Conservation (phyloP, 2,113 vertebrate species). For the Lonchura striata region DNA sequence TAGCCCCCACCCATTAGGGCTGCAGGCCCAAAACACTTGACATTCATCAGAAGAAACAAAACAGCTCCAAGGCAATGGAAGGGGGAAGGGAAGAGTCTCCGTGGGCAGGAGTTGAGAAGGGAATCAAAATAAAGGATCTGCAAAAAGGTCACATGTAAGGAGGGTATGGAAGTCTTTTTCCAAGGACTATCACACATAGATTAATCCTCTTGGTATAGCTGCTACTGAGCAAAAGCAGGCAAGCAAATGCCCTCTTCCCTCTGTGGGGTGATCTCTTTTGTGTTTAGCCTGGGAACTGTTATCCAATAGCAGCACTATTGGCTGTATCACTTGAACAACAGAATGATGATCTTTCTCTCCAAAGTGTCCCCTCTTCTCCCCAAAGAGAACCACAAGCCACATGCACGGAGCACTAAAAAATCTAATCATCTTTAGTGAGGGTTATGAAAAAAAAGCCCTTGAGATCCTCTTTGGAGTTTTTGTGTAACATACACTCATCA, state of each 20-base stretch:
- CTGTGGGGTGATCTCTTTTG: neutral
- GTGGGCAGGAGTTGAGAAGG: neutral
- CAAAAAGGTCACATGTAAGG: neutral
- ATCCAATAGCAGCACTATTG: neutral
- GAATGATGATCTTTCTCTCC: neutral
- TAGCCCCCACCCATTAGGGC: neutral
- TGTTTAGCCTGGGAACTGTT: neutral
- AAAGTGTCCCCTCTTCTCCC: neutral
- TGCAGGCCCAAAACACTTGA: neutral
- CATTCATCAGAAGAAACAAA: neutral
- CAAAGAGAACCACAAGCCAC: neutral
- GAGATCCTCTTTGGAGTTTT: neutral
- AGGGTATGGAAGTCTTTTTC: neutral
- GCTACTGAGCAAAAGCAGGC: neutral
- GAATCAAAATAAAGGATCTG: neutral
- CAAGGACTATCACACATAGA: neutral
- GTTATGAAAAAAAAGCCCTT: neutral
- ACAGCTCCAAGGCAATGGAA: neutral
- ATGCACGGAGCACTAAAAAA: neutral
- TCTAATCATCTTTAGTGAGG: neutral
- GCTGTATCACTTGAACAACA: neutral
- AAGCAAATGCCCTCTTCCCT: neutral
- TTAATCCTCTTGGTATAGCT: neutral
- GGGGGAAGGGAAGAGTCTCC: neutral
- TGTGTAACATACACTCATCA: neutral